phyloP scores from a whole-genome alignment of 2,113 vertebrate species.

The Vireo altiloquus region DNA sequence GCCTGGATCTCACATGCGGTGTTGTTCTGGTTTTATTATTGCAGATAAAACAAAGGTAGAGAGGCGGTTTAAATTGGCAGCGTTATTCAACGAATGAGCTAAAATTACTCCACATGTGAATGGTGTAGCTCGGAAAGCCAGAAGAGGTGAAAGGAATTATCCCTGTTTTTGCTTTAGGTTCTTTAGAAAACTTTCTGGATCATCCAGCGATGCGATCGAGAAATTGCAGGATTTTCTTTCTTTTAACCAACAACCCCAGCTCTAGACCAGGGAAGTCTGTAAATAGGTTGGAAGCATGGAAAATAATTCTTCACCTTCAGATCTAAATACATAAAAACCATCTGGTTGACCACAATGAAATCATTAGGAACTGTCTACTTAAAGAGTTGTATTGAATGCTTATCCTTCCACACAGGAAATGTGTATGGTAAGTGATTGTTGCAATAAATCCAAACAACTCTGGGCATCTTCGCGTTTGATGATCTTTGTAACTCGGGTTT shows the following conservation, averaged over 20 bases:
- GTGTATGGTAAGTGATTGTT: slow-evolving; percentile 66
- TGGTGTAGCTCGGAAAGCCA: background rate
- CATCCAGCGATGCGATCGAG: slow-evolving; percentile 18
- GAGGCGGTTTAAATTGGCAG: slow-evolving; percentile 14
- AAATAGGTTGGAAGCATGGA: slow-evolving; percentile 58
- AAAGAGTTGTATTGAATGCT: slow-evolving; percentile 61
- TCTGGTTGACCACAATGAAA: slow-evolving; percentile 72
- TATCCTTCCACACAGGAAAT: slow-evolving; percentile 71
- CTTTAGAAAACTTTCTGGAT: slow-evolving; percentile 61
- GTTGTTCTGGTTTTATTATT: slow-evolving; percentile 4
- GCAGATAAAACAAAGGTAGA: slow-evolving; percentile 29
- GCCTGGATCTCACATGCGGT: slow-evolving; percentile 1
- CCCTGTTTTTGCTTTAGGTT: slow-evolving; percentile 31
- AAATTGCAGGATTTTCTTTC: slow-evolving; percentile 39
- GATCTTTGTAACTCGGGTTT: slow-evolving; percentile 26
- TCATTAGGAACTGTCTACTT: slow-evolving; percentile 71
- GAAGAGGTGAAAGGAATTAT: slow-evolving; percentile 29
- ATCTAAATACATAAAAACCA: slow-evolving; percentile 66
- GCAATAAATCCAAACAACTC: slow-evolving; percentile 68
- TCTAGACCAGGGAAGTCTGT: slow-evolving; percentile 57
- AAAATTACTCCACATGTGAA: slow-evolving; percentile 18
- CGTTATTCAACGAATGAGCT: slow-evolving; percentile 43
- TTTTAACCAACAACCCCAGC: background rate
- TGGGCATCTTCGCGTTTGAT: slow-evolving; percentile 44
- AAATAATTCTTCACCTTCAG: slow-evolving; percentile 70